phyloP scores from a whole-genome alignment of 1,140 invertebrate species.

The Druon quercuslanigerum region DNA sequence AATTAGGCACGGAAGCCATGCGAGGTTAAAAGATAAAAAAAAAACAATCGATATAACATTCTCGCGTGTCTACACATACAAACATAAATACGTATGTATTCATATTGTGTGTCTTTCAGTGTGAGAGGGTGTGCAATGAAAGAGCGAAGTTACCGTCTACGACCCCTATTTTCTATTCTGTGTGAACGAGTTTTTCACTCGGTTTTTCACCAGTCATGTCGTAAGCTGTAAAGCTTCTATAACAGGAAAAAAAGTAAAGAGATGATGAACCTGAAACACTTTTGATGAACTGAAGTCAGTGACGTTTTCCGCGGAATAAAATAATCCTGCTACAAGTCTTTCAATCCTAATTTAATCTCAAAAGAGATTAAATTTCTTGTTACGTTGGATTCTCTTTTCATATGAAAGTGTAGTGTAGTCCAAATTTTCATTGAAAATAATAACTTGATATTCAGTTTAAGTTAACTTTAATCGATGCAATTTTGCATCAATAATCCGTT shows the following conservation, averaged over 20 bases:
- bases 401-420: too few species aligned
- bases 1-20: slow-evolving; percentile 13
- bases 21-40: slow-evolving; percentile 8
- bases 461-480: too few species aligned
- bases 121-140: background rate
- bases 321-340: background rate
- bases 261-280: slow-evolving; percentile 25
- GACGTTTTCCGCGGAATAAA: background rate
- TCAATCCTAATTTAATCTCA: background rate
- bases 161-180: slow-evolving; percentile 27
- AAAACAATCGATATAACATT: slow-evolving; percentile 11
- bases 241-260: background rate
- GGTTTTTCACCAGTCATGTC: background rate
- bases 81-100: background rate
- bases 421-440: too few species aligned
- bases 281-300: background rate
- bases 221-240: slow-evolving; percentile 5
- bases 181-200: slow-evolving; percentile 9
- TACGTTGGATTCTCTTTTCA: too few species aligned
- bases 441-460: too few species aligned
- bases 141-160: background rate
- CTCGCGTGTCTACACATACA: background rate
- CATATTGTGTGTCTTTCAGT: background rate
- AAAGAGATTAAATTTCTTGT: too few species aligned
- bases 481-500: too few species aligned